These are phyloP conservation scores for Melinopterus prodromus DNA, from an alignment of 2,888 invertebrate species.

Conservation along the genomic window DNA sequence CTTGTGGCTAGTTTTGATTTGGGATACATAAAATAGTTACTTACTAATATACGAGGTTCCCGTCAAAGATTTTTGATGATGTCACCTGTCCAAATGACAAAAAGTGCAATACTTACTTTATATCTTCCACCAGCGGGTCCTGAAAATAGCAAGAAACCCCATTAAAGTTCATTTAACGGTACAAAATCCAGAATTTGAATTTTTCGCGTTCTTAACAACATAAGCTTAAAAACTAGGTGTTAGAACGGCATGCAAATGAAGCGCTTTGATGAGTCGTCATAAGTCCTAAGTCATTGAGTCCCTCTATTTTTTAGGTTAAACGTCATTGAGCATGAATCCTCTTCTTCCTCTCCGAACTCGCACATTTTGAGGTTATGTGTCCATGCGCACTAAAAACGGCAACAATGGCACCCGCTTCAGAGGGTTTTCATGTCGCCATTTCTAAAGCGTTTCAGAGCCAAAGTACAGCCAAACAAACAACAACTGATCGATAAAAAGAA, in stretches of 20 bases:
- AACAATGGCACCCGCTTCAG: slow-evolving; percentile 38
- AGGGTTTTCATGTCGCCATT: slow-evolving; percentile 43
- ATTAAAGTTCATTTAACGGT: not conserved
- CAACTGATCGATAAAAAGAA: slow-evolving; percentile 1
- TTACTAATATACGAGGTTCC: not conserved
- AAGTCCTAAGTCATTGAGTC: not conserved
- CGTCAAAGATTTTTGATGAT: not conserved
- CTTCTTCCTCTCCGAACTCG: not conserved
- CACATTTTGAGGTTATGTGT: not conserved
- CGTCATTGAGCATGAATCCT: not conserved
- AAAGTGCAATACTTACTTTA: not conserved
- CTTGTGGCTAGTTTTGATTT: not conserved
- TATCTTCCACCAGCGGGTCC: not conserved
- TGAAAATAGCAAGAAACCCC: not conserved
- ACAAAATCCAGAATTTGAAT: not conserved
- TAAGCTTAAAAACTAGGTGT: not conserved
- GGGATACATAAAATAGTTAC: not conserved
- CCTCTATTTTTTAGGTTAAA: not conserved
- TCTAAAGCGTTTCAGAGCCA: slow-evolving; percentile 38
- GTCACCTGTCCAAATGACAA: not conserved
- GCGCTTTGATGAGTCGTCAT: not conserved
- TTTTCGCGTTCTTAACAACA: not conserved
- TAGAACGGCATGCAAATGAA: not conserved
- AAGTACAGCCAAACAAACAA: slow-evolving; percentile 17
- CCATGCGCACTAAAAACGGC: slow-evolving; percentile 43